A percentile compares a stretch with the other conserved stretches of the same genome.
These are phyloP conservation scores for Hemiprocne comata DNA, from an alignment of 2,113 vertebrate species.

Conservation along the genomic window DNA sequence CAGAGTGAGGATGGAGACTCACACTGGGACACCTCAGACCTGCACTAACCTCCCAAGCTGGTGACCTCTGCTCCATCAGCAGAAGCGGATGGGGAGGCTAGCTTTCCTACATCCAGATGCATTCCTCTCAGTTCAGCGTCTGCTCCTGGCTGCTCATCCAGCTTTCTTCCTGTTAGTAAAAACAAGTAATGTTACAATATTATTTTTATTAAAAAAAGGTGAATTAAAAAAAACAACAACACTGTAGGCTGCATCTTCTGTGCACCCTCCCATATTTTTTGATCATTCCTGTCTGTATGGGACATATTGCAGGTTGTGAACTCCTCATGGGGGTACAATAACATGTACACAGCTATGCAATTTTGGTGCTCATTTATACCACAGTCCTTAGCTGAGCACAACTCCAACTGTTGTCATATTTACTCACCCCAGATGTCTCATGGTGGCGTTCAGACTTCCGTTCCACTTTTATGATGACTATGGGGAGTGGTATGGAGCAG, in stretches of 20 bases:
- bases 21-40: rapidly evolving
- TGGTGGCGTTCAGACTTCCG: not conserved
- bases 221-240: not conserved
- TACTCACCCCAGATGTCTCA: not conserved
- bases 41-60: not conserved
- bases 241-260: not conserved
- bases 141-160: not conserved
- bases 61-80: rapidly evolving
- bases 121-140: rapidly evolving
- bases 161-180: not conserved
- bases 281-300: not conserved
- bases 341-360: not conserved
- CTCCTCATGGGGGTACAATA: not conserved
- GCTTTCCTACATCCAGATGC: not conserved
- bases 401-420: not conserved
- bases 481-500: not conserved
- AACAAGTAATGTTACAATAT: not conserved
- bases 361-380: not conserved
- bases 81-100: not conserved
- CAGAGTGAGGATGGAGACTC: not conserved
- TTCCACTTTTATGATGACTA: not conserved
- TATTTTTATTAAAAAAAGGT: not conserved
- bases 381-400: not conserved
- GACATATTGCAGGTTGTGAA: not conserved
- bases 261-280: not conserved